Conservation (phyloP, 2,888 invertebrate species). For the Oscheius sp. region DNA sequence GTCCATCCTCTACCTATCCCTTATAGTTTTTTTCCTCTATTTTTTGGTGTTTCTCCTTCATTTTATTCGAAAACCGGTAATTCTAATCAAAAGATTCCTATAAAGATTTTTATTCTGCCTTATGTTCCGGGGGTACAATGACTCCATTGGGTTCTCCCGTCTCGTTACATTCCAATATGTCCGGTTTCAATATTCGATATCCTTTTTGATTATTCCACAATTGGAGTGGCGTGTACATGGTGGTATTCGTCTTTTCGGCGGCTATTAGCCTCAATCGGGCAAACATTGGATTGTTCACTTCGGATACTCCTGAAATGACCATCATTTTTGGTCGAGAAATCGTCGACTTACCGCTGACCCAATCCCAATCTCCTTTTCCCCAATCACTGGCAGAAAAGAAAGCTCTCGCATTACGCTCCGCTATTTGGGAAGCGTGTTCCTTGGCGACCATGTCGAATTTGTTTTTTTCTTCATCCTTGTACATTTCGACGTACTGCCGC, state of each 20-base stretch:
- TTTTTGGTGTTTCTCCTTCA: neutral
- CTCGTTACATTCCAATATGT: constrained; percentile 35
- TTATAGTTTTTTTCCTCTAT: neutral
- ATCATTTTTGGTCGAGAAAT: neutral
- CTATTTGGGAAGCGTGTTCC: constrained; percentile 61
- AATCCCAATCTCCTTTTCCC: constrained; percentile 69
- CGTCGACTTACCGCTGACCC: constrained; percentile 51
- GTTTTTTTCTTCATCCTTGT: constrained; percentile 61
- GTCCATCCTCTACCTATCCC: constrained; percentile 1
- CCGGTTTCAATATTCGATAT: constrained; percentile 37
- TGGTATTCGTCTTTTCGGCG: constrained; percentile 56
- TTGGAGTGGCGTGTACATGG: constrained; percentile 61
- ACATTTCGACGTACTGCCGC: constrained; percentile 64
- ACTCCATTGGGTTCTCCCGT: constrained; percentile 27
- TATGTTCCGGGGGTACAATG: constrained; percentile 26
- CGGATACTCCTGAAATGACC: constrained; percentile 47
- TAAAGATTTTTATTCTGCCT: constrained; percentile 29
- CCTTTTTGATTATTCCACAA: constrained; percentile 59
- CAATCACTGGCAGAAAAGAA: constrained; percentile 63
- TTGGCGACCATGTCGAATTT: constrained; percentile 64
- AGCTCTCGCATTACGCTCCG: constrained; percentile 61
- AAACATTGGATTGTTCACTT: constrained; percentile 61
- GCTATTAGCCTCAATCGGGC: constrained; percentile 58
- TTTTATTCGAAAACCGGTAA: constrained; percentile 1
- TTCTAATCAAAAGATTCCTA: constrained; percentile 26